Percentiles rank a stretch among this genome's conserved stretches.
These are phyloP conservation scores for Griposia aprilina DNA, from an alignment of 2,888 invertebrate species.

Conservation along the genomic window DNA sequence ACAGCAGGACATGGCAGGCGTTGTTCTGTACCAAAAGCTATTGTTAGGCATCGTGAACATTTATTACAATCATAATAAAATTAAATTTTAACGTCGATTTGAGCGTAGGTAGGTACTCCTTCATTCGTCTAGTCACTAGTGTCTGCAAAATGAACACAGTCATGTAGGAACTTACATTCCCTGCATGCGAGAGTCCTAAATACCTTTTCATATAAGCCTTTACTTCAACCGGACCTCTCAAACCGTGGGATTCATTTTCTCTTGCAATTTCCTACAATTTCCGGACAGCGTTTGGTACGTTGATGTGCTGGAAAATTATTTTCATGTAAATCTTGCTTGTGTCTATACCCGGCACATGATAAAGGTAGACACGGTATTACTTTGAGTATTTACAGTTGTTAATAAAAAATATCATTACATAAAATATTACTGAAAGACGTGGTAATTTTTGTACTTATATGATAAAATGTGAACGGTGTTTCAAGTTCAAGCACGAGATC, in stretches of 20 bases:
- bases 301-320: slow-evolving; percentile 86
- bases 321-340: slow-evolving; percentile 71
- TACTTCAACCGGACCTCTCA: slow-evolving; percentile 81
- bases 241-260: slow-evolving; percentile 89
- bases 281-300: slow-evolving; percentile 87
- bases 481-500: slow-evolving; percentile 87
- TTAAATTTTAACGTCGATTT: neutral
- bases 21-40: slow-evolving; percentile 16
- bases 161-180: slow-evolving; percentile 29
- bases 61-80: neutral
- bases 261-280: slow-evolving; percentile 91
- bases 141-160: slow-evolving; percentile 19
- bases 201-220: slow-evolving; percentile 60
- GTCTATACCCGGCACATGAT: slow-evolving; percentile 44
- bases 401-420: neutral
- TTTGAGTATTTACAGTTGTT: slow-evolving; percentile 5
- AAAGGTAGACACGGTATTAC: neutral
- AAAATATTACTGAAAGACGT: slow-evolving; percentile 14
- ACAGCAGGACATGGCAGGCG: slow-evolving; percentile 12
- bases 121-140: neutral
- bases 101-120: neutral
- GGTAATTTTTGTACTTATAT: slow-evolving; percentile 9
- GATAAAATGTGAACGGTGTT: slow-evolving; percentile 33
- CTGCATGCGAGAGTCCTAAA: slow-evolving; percentile 68
- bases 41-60: slow-evolving; percentile 8